Conservation (phyloP, 2,113 vertebrate species). For the Falco punctatus region DNA sequence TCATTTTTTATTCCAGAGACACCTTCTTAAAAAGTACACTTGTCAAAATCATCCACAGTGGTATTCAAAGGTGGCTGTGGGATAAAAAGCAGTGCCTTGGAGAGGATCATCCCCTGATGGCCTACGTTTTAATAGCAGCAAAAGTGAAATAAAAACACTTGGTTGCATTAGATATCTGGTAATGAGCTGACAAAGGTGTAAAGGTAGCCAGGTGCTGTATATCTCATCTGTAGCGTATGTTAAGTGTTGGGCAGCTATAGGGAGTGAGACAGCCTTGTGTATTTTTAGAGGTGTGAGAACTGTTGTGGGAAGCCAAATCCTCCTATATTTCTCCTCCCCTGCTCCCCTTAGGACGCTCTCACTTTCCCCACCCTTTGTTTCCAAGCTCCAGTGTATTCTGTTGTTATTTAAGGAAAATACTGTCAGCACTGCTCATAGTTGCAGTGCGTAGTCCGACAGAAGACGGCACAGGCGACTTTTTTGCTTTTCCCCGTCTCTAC, state of each 20-base stretch:
- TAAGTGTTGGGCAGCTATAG: not conserved
- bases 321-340: not conserved
- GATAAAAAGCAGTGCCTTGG: not conserved
- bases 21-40: not conserved
- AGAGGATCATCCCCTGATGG: not conserved
- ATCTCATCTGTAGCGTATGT: not conserved
- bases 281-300: slow-evolving; percentile 31
- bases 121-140: not conserved
- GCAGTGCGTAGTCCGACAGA: not conserved
- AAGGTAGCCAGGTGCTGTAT: slow-evolving; percentile 18
- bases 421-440: not conserved
- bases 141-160: not conserved
- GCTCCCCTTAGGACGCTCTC: not conserved
- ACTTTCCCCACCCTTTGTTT: not conserved
- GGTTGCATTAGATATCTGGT: not conserved
- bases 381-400: not conserved
- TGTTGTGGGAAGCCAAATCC: not conserved
- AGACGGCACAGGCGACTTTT: not conserved
- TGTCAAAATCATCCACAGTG: not conserved
- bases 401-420: not conserved
- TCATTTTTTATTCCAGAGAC: not conserved
- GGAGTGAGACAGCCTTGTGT: not conserved
- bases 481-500: not conserved
- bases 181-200: not conserved
- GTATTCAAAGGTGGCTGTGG: not conserved